These are phyloP conservation scores for Cecropterus lyciades DNA, from an alignment of 1,140 invertebrate genomes.

Conservation along the genomic window DNA sequence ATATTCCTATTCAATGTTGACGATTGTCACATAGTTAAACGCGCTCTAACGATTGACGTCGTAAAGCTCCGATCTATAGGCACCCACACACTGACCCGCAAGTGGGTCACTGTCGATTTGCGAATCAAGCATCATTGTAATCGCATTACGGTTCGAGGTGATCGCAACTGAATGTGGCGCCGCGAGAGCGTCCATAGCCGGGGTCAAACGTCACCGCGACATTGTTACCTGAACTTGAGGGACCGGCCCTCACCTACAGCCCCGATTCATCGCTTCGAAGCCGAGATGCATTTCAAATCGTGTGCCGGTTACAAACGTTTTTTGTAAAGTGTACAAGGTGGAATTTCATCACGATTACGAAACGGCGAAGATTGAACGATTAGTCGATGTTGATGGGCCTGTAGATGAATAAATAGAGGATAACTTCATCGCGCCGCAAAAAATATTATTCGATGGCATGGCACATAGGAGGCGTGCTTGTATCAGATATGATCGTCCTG, in stretches of 20 bases:
- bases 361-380: conserved; percentile 24
- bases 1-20: conserved; percentile 20
- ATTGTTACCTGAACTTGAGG: conserved; percentile 54
- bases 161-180: conserved; percentile 34
- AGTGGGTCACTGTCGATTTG: conserved; percentile 60
- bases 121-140: conserved; percentile 53
- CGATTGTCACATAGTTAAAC: conserved; percentile 16
- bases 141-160: conserved; percentile 47
- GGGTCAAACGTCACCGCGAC: conserved; percentile 45
- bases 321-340: conserved; percentile 25
- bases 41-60: conserved; percentile 7
- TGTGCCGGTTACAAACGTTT: conserved; percentile 11
- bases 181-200: conserved; percentile 39
- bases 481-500: conserved; percentile 46
- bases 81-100: conserved; percentile 40
- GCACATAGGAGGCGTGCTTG: conserved; percentile 43
- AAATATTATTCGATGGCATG: conserved; percentile 47
- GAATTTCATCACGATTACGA: conserved; percentile 34
- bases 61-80: conserved; percentile 15
- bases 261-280: conserved; percentile 32
- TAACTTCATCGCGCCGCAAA: conserved; percentile 44
- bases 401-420: conserved; percentile 45
- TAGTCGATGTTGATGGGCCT: conserved; percentile 9
- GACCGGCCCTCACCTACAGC: conserved; percentile 42
- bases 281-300: conserved; percentile 15